A percentile compares a stretch with the other conserved stretches of the same genome.
Evolutionary conservation across 1,140 invertebrate genomes (phyloP).

Genomic region (Cotesia glomerata): DNA sequence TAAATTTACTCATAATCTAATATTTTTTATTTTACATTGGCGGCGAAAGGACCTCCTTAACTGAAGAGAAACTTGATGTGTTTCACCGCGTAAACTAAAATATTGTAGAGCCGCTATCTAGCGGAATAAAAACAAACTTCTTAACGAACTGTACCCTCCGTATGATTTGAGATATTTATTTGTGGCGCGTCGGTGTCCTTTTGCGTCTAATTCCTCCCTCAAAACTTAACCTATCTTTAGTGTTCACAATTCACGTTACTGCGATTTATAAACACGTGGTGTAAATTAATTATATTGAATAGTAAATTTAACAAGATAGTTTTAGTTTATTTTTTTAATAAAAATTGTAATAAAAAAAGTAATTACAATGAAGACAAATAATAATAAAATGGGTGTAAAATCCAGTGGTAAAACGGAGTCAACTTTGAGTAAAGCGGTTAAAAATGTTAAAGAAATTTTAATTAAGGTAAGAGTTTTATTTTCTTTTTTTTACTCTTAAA

Average conservation of each 20-base stretch:
- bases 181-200: no score
- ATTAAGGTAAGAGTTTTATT: conserved; percentile 37
- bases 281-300: neutral
- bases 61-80: no score
- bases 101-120: no score
- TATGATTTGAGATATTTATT: no score
- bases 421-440: conserved; percentile 42
- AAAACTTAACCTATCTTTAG: no score
- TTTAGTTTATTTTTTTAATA: neutral
- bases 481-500: neutral
- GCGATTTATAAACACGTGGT: neutral
- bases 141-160: no score
- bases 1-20: no score
- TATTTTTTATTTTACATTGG: no score
- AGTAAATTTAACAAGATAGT: neutral
- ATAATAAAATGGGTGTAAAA: conserved; percentile 9
- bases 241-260: neutral
- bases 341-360: neutral
- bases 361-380: conserved; percentile 23
- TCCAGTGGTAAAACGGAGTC: conserved; percentile 37
- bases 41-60: no score
- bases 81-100: no score
- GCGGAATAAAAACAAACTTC: no score
- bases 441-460: conserved; percentile 41
- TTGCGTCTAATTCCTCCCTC: no score